Evolutionary conservation across 2,888 invertebrate genomes (phyloP).

Genomic region (Eucera pruinosa): DNA sequence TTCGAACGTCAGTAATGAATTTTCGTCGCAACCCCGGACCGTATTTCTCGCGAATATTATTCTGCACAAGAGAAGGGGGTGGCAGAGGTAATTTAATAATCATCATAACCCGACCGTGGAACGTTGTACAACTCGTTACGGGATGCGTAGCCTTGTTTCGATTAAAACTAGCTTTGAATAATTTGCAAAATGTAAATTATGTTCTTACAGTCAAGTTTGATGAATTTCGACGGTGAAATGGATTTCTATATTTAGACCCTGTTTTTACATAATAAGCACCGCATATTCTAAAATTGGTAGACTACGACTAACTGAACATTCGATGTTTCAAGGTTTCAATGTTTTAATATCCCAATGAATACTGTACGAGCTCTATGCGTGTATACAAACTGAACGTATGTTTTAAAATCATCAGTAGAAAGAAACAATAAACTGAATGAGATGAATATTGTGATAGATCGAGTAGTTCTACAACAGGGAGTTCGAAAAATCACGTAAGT

Average conservation of each 20-base stretch:
- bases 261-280: neutral
- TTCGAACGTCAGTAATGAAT: conserved; percentile 26
- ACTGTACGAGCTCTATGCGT: neutral
- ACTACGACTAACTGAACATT: no score
- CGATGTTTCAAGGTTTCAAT: no score
- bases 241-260: neutral
- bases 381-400: neutral
- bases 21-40: neutral
- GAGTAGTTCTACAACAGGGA: neutral
- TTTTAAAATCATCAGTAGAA: neutral
- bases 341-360: no score
- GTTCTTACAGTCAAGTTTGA: neutral
- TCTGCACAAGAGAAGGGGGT: no score
- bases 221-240: neutral
- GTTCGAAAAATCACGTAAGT: neutral
- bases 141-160: neutral
- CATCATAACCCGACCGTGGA: neutral
- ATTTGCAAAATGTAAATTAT: neutral
- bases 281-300: no score
- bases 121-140: neutral
- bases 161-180: neutral
- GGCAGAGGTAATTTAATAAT: conserved; percentile 18
- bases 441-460: neutral
- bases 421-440: neutral
- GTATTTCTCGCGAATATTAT: conserved; percentile 7